phyloP scores from a whole-genome alignment of 1,140 invertebrate genomes.

The Plectrocnemia conspersa region DNA sequence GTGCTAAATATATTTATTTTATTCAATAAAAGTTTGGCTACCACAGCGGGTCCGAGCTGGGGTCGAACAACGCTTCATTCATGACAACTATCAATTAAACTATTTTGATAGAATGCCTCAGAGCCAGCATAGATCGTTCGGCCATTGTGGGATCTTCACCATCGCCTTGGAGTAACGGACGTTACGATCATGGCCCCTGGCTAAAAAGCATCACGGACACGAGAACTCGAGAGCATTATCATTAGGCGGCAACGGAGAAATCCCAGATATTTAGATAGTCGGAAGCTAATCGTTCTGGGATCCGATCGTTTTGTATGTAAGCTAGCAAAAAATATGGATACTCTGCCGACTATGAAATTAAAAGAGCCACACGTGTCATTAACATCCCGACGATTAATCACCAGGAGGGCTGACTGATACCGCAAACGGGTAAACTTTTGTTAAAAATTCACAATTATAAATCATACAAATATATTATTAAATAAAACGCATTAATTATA shows the following conservation, averaged over 20 bases:
- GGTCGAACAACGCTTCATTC: slow-evolving; percentile 31
- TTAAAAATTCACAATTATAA: too few species aligned
- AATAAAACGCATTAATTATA: too few species aligned
- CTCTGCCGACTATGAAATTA: slow-evolving; percentile 27
- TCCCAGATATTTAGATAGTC: slow-evolving; percentile 33
- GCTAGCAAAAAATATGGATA: slow-evolving; percentile 4
- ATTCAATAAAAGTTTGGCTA: too few species aligned
- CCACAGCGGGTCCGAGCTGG: too few species aligned
- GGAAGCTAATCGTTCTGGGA: slow-evolving; percentile 33
- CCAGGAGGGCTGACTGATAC: too few species aligned
- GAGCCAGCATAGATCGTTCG: slow-evolving; percentile 26
- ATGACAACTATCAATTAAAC: slow-evolving; percentile 35
- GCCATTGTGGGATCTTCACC: slow-evolving; percentile 22
- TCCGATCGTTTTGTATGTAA: slow-evolving; percentile 14
- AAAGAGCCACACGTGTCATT: slow-evolving; percentile 10
- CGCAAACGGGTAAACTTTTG: too few species aligned
- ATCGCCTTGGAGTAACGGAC: slow-evolving; percentile 21
- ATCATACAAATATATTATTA: too few species aligned
- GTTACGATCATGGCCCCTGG: slow-evolving; percentile 21
- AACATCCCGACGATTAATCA: slow-evolving; percentile 3
- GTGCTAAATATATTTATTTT: too few species aligned
- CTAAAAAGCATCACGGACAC: slow-evolving; percentile 29
- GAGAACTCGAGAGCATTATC: slow-evolving; percentile 33
- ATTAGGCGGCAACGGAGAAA: slow-evolving; percentile 31
- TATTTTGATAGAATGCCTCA: slow-evolving; percentile 33